Evolutionary conservation across 2,888 invertebrate genomes (phyloP).

Genomic region (Ditula angustiorana): DNA sequence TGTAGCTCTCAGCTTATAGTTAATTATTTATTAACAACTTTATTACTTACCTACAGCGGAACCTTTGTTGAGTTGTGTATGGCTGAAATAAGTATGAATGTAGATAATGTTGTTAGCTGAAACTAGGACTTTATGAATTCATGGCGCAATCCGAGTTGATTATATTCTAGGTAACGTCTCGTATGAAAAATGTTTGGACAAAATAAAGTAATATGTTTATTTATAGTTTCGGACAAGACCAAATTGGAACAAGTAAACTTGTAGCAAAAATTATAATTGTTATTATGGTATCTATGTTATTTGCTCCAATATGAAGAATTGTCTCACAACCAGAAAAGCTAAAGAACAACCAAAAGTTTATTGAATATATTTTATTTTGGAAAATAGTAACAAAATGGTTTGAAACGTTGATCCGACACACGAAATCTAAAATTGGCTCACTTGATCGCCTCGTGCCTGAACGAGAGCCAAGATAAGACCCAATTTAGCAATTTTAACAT

Average conservation of each 20-base stretch:
- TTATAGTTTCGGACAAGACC: too few species aligned
- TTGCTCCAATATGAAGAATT: too few species aligned
- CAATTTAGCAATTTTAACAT: slow-evolving; percentile 5
- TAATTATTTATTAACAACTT: slow-evolving; percentile 64
- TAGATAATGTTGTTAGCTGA: background rate
- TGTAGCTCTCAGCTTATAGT: slow-evolving; percentile 45
- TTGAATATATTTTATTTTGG: background rate
- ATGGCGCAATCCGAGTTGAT: background rate
- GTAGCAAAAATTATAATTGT: too few species aligned
- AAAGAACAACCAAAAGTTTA: too few species aligned
- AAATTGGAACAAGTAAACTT: too few species aligned
- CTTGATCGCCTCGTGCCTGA: background rate
- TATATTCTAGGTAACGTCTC: background rate
- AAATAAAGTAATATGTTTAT: too few species aligned
- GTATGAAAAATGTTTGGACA: background rate
- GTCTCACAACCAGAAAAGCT: too few species aligned
- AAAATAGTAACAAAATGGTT: background rate
- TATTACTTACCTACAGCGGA: slow-evolving; percentile 61
- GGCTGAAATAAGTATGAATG: slow-evolving; percentile 47
- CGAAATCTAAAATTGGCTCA: background rate
- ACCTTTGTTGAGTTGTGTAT: slow-evolving; percentile 54
- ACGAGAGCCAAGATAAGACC: slow-evolving; percentile 7
- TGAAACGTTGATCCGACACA: background rate
- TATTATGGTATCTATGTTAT: too few species aligned
- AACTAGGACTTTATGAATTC: slow-evolving; percentile 6